Evolutionary conservation across 2,113 vertebrate species (phyloP).

Genomic region (Periophthalmus modestus): DNA sequence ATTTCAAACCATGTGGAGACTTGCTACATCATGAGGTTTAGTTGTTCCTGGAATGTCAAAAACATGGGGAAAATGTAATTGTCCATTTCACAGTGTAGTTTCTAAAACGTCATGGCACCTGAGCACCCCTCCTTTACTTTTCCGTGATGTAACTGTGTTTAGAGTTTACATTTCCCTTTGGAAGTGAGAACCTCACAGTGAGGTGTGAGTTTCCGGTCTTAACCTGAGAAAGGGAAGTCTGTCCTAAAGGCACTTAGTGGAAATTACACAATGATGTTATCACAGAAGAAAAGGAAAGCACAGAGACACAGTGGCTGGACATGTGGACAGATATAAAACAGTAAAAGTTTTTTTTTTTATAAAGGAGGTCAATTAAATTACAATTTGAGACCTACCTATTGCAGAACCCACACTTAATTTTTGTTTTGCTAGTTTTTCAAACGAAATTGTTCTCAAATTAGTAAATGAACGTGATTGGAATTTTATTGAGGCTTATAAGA

Average conservation of each 20-base stretch:
- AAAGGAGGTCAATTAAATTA: too few relatives aligned
- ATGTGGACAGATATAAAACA: background rate
- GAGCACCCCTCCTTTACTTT: background rate
- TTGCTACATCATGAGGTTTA: background rate
- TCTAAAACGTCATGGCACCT: background rate
- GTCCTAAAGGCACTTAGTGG: conserved; percentile 6
- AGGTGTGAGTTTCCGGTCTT: conserved; percentile 5
- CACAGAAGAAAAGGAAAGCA: background rate
- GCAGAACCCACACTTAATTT: too few relatives aligned
- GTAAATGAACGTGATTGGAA: too few relatives aligned
- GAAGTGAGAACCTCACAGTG: conserved; percentile 1
- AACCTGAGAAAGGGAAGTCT: conserved; percentile 17
- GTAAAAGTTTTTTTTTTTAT: background rate
- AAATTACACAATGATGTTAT: conserved; percentile 6
- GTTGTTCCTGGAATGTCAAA: background rate
- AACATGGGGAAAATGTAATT: background rate
- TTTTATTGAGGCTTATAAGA: too few relatives aligned
- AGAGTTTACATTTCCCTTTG: background rate
- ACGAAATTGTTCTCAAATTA: too few relatives aligned
- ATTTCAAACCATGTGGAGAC: background rate
- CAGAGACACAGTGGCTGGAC: background rate
- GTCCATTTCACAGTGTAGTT: background rate
- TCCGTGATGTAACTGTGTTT: conserved; percentile 6
- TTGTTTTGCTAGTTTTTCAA: too few relatives aligned
- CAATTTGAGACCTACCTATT: too few relatives aligned